phyloP scores from a whole-genome alignment of 2,888 invertebrate species.

The Hymenopus coronatus region DNA sequence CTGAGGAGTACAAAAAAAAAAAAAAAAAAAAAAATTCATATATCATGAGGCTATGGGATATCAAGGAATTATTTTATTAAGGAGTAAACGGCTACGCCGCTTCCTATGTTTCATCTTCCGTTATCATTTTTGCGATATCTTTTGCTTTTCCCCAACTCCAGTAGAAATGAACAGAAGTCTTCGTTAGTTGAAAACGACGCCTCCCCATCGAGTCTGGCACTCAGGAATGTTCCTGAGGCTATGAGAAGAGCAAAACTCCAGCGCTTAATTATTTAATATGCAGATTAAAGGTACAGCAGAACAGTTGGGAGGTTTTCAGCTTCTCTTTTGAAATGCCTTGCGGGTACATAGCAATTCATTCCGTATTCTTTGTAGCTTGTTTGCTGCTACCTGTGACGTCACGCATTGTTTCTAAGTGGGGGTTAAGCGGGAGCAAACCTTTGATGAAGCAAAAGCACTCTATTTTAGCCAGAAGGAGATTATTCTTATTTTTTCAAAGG shows the following conservation, averaged over 20 bases:
- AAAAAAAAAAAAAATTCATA: no score
- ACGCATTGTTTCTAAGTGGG: not conserved
- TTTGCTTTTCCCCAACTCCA: no score
- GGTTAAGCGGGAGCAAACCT: not conserved
- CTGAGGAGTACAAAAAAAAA: no score
- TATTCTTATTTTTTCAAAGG: no score
- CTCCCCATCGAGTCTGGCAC: no score
- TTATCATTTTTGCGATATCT: no score
- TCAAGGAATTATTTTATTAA: no score
- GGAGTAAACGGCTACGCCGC: no score
- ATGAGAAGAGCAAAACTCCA: not conserved
- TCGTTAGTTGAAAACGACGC: not conserved
- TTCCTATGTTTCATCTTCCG: no score
- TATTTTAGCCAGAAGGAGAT: no score
- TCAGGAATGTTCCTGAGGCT: not conserved
- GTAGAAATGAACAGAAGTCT: not conserved
- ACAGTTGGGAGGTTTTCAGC: not conserved
- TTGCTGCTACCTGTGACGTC: not conserved
- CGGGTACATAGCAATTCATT: not conserved
- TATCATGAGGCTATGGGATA: no score
- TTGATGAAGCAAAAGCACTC: not conserved
- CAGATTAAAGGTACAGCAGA: not conserved
- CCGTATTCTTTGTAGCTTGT: not conserved
- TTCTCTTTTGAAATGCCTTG: not conserved
- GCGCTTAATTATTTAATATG: not conserved